Conservation (phyloP, 2,888 invertebrate species). For the Adelphocoris suturalis region DNA sequence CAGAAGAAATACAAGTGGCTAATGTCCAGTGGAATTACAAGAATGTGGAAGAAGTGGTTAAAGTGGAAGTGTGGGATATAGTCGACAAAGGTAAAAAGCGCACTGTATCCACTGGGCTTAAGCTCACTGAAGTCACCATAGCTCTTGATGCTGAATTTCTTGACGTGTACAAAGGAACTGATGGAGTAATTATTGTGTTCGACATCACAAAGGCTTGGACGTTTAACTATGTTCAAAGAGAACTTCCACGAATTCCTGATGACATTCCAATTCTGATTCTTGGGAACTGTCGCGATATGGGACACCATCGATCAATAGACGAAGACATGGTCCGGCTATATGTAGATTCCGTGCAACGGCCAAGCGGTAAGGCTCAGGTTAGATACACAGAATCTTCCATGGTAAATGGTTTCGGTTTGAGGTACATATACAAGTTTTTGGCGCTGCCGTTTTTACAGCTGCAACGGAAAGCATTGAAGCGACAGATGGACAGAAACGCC, state of each 20-base stretch:
- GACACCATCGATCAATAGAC: not conserved
- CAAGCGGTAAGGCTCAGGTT: not conserved
- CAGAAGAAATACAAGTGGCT: conserved; percentile 12
- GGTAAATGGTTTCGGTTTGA: conserved; percentile 28
- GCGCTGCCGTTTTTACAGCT: conserved; percentile 24
- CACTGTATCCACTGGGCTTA: not conserved
- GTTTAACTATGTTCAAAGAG: conserved; percentile 17
- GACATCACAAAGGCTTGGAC: conserved; percentile 33
- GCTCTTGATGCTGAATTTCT: conserved; percentile 36
- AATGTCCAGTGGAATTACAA: conserved; percentile 42
- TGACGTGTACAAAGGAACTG: conserved; percentile 39
- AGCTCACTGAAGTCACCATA: not conserved
- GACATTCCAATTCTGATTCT: conserved; percentile 1
- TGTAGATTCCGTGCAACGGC: not conserved
- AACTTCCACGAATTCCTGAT: not conserved
- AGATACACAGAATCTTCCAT: conserved; percentile 25
- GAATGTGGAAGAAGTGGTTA: conserved; percentile 6
- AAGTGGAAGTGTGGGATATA: conserved; percentile 37
- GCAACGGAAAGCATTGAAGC: not conserved
- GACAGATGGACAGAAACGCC: not conserved
- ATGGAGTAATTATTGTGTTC: conserved; percentile 1
- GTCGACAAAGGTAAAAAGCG: conserved; percentile 25
- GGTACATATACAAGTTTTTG: conserved; percentile 37
- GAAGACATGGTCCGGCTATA: not conserved
- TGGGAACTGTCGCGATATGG: conserved; percentile 25